Evolutionary conservation across 2,113 vertebrate genomes (phyloP).

Genomic region (Poicephalus gulielmi): DNA sequence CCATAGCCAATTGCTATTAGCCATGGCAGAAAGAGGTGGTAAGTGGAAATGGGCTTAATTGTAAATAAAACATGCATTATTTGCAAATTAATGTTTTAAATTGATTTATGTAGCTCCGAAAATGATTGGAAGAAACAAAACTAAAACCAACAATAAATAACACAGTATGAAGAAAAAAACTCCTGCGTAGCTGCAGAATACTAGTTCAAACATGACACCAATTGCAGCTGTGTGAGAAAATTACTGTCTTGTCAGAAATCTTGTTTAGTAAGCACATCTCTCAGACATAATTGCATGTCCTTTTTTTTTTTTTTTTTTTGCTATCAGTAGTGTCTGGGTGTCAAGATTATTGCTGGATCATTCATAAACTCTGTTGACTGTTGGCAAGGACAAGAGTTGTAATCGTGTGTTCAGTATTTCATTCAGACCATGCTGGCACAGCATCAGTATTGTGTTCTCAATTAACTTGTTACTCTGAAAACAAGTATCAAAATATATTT

Average conservation of each 20-base stretch:
- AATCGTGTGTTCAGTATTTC: background rate
- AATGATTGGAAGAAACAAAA: background rate
- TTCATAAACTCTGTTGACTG: background rate
- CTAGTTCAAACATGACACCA: background rate
- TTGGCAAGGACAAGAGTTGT: background rate
- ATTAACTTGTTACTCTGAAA: background rate
- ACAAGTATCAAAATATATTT: background rate
- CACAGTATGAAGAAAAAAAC: background rate
- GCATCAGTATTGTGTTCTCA: background rate
- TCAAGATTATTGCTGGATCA: background rate
- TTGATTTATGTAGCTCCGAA: background rate
- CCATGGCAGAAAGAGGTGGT: background rate
- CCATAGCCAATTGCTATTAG: background rate
- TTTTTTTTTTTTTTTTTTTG: background rate
- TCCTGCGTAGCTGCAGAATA: background rate
- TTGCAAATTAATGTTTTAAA: background rate
- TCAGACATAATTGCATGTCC: background rate
- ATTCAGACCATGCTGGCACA: background rate
- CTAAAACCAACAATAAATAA: background rate
- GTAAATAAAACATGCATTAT: background rate
- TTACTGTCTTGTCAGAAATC: background rate
- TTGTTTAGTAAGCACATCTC: background rate
- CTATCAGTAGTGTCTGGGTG: background rate
- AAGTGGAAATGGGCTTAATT: background rate
- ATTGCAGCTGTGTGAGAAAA: background rate